Evolutionary conservation across 2,113 vertebrate species (phyloP).

Genomic region (Chroicocephalus ridibundus): DNA sequence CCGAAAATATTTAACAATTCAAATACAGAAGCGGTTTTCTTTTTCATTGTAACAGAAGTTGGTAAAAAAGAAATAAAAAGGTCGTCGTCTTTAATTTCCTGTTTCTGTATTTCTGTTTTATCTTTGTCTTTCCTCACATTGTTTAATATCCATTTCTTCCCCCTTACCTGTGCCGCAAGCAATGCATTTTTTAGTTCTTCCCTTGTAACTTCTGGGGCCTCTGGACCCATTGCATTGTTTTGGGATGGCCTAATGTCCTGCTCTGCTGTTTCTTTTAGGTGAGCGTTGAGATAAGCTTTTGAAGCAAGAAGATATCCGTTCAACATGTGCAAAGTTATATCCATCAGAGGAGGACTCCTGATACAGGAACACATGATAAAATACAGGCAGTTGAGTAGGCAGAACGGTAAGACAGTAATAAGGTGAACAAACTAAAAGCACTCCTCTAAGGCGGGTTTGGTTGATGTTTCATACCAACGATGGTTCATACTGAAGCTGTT

Average conservation of each 20-base stretch:
- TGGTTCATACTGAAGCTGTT: neutral
- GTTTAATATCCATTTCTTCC: neutral
- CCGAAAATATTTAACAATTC: neutral
- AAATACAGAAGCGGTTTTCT: neutral
- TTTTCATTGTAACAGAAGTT: neutral
- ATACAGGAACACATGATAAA: neutral
- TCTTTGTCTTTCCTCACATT: neutral
- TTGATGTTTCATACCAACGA: neutral
- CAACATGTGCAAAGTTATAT: constrained; percentile 95
- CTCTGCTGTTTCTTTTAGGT: constrained; percentile 94
- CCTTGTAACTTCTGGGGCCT: constrained; percentile 93
- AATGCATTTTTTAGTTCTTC: constrained; percentile 97
- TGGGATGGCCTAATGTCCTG: constrained; percentile 87
- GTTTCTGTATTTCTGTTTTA: neutral
- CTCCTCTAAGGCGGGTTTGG: neutral
- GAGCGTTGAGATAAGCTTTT: constrained; percentile 92
- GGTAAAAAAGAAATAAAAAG: neutral
- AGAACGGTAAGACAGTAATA: neutral
- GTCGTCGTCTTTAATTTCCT: neutral
- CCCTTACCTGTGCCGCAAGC: constrained; percentile 90
- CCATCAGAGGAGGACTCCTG: constrained; percentile 97
- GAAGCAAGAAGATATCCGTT: constrained; percentile 96
- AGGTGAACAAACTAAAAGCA: neutral
- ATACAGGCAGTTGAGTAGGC: neutral
- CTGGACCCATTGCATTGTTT: constrained; percentile 83